Evolutionary conservation across 2,888 invertebrate species (phyloP).

Genomic region (Pegoplata infirma): DNA sequence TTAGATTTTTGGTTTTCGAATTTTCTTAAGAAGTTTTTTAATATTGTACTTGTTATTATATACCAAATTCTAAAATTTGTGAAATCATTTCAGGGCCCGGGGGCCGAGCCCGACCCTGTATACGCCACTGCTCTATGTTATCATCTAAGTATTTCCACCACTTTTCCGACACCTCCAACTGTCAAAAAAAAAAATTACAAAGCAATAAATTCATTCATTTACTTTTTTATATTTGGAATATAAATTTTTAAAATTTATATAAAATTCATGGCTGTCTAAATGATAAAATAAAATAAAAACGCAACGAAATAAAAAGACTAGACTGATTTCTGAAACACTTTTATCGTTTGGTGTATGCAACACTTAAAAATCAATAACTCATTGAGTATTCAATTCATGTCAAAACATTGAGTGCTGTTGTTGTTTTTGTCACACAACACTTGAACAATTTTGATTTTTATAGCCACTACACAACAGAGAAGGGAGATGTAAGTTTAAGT

Average conservation of each 20-base stretch:
- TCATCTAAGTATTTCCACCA: no score
- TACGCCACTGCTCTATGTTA: no score
- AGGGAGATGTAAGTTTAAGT: no score
- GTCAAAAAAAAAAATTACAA: no score
- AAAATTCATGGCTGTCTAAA: not conserved
- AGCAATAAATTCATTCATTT: not conserved
- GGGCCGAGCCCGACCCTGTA: no score
- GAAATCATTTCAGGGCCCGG: no score
- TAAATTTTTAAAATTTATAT: not conserved
- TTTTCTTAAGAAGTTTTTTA: no score
- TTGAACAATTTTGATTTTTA: not conserved
- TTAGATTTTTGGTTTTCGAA: no score
- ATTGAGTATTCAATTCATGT: not conserved
- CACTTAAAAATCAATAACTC: constrained; percentile 9
- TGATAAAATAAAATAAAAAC: not conserved
- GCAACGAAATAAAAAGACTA: not conserved
- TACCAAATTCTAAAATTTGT: no score
- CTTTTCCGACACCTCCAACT: no score
- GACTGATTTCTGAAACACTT: not conserved
- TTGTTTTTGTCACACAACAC: not conserved
- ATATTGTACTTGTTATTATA: no score
- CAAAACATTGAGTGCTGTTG: not conserved
- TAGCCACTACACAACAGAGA: no score
- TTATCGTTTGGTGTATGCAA: not conserved
- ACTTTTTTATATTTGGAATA: not conserved